Evolutionary conservation across 1,140 invertebrate genomes (phyloP).

Genomic region (Yoshiicerus persimilis): DNA sequence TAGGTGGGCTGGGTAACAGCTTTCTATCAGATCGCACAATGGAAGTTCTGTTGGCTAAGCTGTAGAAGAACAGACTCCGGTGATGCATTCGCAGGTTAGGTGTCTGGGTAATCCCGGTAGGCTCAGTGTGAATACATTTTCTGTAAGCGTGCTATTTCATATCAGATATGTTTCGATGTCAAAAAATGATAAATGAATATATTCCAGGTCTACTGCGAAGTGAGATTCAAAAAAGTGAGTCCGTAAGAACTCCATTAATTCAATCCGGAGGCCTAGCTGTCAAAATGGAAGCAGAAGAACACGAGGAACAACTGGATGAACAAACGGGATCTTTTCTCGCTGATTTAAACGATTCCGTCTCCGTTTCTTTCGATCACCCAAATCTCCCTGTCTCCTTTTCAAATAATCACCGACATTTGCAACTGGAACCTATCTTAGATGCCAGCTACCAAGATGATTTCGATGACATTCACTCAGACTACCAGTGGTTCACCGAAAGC

Average conservation of each 20-base stretch:
- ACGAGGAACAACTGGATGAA: not conserved
- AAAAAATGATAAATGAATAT: slow-evolving; percentile 13
- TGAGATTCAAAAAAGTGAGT: slow-evolving; percentile 20
- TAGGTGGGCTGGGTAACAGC: not conserved
- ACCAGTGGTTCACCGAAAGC: slow-evolving; percentile 46
- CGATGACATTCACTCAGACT: slow-evolving; percentile 42
- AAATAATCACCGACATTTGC: not conserved
- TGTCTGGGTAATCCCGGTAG: not conserved
- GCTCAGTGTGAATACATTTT: slow-evolving; percentile 4
- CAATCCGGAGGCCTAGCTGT: not conserved
- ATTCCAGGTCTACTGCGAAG: not conserved
- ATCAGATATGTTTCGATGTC: slow-evolving; percentile 6
- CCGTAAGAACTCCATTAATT: slow-evolving; percentile 17
- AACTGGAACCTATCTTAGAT: slow-evolving; percentile 40
- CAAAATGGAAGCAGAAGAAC: slow-evolving; percentile 2
- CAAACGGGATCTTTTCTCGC: slow-evolving; percentile 2
- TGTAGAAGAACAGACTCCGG: not conserved
- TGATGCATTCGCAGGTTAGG: not conserved
- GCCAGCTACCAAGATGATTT: slow-evolving; percentile 43
- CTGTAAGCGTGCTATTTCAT: not conserved
- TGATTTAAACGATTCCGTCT: not conserved
- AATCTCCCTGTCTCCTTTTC: not conserved
- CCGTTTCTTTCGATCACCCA: not conserved
- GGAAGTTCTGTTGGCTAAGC: not conserved
- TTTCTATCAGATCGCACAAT: not conserved